A percentile compares a stretch with the other conserved stretches of the same genome.
Conservation (phyloP, 2,888 invertebrate genomes). For the Drosophila maculinotata region DNA sequence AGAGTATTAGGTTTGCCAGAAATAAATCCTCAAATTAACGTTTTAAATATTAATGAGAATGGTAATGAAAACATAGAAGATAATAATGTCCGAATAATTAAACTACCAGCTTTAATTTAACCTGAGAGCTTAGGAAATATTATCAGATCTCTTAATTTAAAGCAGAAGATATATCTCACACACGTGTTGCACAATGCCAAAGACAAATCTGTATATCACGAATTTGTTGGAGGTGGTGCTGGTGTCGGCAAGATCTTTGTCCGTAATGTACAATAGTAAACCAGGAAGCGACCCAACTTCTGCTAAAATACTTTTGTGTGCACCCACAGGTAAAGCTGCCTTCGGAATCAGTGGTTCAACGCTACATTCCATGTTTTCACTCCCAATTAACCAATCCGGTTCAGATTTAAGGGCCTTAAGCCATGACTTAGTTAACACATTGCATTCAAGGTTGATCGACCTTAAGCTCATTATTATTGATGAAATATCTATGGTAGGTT, state of each 20-base stretch:
- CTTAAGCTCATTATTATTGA: neutral
- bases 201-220: too few species aligned
- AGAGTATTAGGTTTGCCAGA: too few species aligned
- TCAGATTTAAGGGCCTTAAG: slow-evolving; percentile 10
- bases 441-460: neutral
- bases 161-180: neutral
- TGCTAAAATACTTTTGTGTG: neutral
- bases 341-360: slow-evolving; percentile 16
- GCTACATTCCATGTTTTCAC: slow-evolving; percentile 20
- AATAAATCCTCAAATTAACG: too few species aligned
- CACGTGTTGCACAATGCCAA: too few species aligned
- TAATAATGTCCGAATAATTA: neutral
- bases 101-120: neutral
- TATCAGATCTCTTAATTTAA: neutral
- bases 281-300: neutral
- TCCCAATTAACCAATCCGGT: slow-evolving; percentile 18
- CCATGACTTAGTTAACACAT: neutral
- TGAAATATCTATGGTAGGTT: too few species aligned
- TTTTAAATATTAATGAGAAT: neutral
- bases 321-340: slow-evolving; percentile 7
- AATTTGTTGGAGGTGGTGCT: slow-evolving; percentile 2
- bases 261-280: neutral
- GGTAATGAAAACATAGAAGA: neutral
- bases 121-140: neutral
- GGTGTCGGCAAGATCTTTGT: slow-evolving; percentile 4